A percentile compares a stretch with the other conserved stretches of the same genome.
These are phyloP conservation scores for Nothocercus julius DNA, from an alignment of 2,113 vertebrate genomes.

Conservation along the genomic window DNA sequence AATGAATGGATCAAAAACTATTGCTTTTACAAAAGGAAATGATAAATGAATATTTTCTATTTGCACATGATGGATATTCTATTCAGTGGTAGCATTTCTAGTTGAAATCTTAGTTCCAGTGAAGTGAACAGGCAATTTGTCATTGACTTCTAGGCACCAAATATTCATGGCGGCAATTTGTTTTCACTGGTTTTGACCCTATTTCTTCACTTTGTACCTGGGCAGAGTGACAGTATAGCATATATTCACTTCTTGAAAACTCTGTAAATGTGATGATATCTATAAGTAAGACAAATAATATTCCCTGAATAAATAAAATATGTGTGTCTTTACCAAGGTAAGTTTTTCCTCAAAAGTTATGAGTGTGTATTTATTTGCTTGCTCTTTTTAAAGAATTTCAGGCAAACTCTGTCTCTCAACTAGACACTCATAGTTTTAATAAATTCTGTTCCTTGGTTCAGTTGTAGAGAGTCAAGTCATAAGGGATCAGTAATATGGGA, in stretches of 20 bases:
- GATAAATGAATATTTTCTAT: constrained; percentile 1
- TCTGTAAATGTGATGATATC: background rate
- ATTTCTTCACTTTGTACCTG: background rate
- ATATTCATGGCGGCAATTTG: background rate
- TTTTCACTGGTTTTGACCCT: background rate
- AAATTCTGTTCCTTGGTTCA: background rate
- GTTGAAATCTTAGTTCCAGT: background rate
- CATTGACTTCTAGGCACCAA: background rate
- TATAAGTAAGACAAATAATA: background rate
- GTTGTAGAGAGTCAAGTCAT: background rate
- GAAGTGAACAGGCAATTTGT: constrained; percentile 1
- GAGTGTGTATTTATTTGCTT: background rate
- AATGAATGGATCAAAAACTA: background rate
- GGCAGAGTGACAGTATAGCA: background rate
- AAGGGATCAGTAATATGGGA: background rate
- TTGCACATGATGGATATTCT: background rate
- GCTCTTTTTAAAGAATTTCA: background rate
- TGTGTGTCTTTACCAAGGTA: background rate
- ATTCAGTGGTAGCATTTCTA: background rate
- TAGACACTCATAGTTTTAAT: background rate
- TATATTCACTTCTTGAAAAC: background rate
- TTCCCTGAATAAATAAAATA: background rate
- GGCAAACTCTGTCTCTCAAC: background rate
- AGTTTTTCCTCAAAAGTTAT: background rate
- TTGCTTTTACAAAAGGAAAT: constrained; percentile 4